phyloP scores from a whole-genome alignment of 35 echinoderm and acorn worm species.

The Apostichopus japonicus region DNA sequence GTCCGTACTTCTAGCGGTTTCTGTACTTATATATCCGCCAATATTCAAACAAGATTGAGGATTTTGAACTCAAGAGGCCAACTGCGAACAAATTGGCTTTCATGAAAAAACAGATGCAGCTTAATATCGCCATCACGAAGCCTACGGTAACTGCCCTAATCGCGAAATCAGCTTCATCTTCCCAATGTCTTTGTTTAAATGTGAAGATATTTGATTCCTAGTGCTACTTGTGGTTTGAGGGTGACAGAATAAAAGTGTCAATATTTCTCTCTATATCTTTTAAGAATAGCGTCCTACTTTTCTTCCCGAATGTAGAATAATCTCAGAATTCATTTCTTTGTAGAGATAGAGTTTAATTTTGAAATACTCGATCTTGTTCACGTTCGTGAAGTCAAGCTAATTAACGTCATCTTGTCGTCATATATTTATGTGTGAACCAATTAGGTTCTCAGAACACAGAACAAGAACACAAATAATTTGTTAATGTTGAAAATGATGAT shows the following conservation, averaged over 20 bases:
- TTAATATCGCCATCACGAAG: not conserved
- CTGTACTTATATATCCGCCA: not conserved
- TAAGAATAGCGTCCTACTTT: not conserved
- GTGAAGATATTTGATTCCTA: slow-evolving; percentile 3
- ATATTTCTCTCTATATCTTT: not conserved
- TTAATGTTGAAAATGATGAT: too few relatives aligned
- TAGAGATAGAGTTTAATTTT: too few relatives aligned
- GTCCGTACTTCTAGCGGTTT: not conserved
- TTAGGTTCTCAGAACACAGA: too few relatives aligned
- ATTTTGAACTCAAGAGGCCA: slow-evolving; percentile 20
- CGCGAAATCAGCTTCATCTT: not conserved
- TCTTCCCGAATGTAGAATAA: not conserved
- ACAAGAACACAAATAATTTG: too few relatives aligned
- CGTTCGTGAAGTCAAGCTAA: too few relatives aligned
- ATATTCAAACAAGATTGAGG: not conserved
- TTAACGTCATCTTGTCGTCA: too few relatives aligned
- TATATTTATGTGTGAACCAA: too few relatives aligned
- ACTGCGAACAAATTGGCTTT: slow-evolving; percentile 15
- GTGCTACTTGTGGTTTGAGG: not conserved
- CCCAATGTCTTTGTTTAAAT: not conserved
- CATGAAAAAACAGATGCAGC: not conserved
- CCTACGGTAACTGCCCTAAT: not conserved
- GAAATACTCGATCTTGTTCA: too few relatives aligned
- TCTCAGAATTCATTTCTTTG: not conserved
- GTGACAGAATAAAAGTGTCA: not conserved